Percentiles rank a stretch among this genome's conserved stretches.
Evolutionary conservation across 2,797 vertebrate genomes (phyloP).

Genomic region (Peromyscus eremicus): DNA sequence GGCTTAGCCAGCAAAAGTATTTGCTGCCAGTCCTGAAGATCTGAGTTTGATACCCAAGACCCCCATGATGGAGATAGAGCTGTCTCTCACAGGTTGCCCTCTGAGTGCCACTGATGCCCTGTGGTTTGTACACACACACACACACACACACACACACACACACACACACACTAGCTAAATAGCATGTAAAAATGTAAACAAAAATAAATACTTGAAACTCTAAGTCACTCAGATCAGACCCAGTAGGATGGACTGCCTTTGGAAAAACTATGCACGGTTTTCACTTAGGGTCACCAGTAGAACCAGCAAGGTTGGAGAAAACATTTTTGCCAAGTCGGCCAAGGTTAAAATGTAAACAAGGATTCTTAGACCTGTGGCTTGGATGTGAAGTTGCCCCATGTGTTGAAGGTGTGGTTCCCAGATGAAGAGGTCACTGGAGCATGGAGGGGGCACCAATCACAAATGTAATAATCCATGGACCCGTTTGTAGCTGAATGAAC

Average conservation of each 20-base stretch:
- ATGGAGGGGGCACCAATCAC: background rate
- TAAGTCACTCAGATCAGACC: background rate
- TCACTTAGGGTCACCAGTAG: background rate
- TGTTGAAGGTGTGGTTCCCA: background rate
- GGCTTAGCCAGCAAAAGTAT: background rate
- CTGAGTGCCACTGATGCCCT: background rate
- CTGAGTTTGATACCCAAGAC: background rate
- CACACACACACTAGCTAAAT: background rate
- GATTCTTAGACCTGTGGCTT: background rate
- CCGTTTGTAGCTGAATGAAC: background rate
- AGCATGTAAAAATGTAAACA: background rate
- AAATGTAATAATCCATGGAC: background rate
- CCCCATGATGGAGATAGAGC: background rate
- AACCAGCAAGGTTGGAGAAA: background rate
- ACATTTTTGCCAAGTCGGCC: background rate
- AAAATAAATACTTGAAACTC: background rate
- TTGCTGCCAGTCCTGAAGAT: background rate
- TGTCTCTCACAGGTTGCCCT: background rate
- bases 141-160: background rate
- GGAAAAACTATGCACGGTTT: background rate
- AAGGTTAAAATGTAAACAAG: background rate
- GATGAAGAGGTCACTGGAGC: background rate
- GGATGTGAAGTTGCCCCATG: background rate
- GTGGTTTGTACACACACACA: background rate
- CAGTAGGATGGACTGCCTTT: accelerated